Conservation (phyloP, 2,113 vertebrate species). For the Hymenochirus boettgeri region DNA sequence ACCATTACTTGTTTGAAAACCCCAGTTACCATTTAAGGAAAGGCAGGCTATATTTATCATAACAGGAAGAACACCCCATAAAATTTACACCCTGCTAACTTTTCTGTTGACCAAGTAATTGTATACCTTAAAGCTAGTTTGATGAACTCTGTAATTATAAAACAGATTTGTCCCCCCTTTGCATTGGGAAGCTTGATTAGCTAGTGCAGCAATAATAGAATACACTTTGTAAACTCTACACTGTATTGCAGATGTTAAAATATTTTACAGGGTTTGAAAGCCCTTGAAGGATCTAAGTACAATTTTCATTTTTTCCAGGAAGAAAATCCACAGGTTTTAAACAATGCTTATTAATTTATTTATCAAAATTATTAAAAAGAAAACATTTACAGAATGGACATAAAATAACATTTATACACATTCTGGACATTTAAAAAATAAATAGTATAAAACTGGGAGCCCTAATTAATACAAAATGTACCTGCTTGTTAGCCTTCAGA, state of each 20-base stretch:
- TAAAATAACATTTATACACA: not conserved
- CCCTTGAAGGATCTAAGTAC: too few species aligned
- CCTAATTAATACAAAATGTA: constrained; percentile 39
- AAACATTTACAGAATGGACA: not conserved
- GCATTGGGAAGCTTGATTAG: too few species aligned
- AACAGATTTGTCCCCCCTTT: too few species aligned
- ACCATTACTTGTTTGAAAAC: too few species aligned
- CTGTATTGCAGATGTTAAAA: not conserved
- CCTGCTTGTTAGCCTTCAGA: constrained; percentile 82
- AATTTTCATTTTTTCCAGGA: not conserved
- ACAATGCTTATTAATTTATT: constrained; percentile 20
- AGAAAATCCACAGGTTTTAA: constrained; percentile 1
- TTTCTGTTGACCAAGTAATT: too few species aligned
- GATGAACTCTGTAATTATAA: too few species aligned
- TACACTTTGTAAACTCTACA: not conserved
- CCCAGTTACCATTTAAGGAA: too few species aligned
- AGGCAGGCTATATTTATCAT: too few species aligned
- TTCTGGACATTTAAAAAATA: constrained; percentile 23
- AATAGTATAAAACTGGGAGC: constrained; percentile 14
- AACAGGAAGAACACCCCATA: too few species aligned
- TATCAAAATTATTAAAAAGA: constrained; percentile 1
- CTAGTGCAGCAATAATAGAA: not conserved
- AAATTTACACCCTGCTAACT: too few species aligned
- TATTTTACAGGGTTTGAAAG: too few species aligned
- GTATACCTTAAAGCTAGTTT: too few species aligned